These are phyloP conservation scores for Drosophila obscura DNA, from an alignment of 1,140 invertebrate species.

Conservation along the genomic window DNA sequence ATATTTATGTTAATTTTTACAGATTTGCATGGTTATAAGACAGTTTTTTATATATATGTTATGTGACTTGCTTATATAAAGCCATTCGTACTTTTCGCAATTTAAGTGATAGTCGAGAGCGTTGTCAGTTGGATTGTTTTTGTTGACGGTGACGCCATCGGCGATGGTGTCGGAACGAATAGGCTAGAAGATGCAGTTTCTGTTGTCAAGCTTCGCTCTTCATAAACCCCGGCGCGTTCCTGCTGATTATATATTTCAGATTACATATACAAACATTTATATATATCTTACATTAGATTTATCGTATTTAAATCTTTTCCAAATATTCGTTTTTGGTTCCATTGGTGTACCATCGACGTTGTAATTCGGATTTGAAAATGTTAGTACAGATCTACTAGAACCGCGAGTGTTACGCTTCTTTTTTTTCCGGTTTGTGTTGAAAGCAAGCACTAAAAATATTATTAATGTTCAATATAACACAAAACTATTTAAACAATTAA, in stretches of 20 bases:
- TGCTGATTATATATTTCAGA: conserved; percentile 6
- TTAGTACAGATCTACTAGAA: conserved; percentile 87
- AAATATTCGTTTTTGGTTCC: conserved; percentile 88
- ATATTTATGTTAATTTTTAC: too few relatives aligned
- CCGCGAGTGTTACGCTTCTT: conserved; percentile 86
- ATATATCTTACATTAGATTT: conserved; percentile 86
- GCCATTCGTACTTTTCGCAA: not conserved
- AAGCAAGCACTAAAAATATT: conserved; percentile 84
- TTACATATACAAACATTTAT: too few relatives aligned
- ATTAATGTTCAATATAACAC: not conserved
- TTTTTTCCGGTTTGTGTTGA: conserved; percentile 85
- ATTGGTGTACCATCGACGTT: conserved; percentile 81
- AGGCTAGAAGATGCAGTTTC: conserved; percentile 82
- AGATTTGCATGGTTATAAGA: too few relatives aligned
- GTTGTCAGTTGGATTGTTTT: conserved; percentile 81
- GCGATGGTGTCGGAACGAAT: conserved; percentile 80
- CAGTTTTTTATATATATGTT: too few relatives aligned
- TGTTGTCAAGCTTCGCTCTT: conserved; percentile 80
- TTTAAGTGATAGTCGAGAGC: conserved; percentile 80
- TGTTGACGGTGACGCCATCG: conserved; percentile 79
- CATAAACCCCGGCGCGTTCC: conserved; percentile 77
- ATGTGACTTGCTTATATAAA: too few relatives aligned
- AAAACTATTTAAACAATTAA: not conserved
- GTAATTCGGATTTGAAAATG: conserved; percentile 92
- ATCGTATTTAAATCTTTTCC: conserved; percentile 89